Conservation (phyloP, 2,888 invertebrate genomes). For the Cryptus viduatorius region DNA sequence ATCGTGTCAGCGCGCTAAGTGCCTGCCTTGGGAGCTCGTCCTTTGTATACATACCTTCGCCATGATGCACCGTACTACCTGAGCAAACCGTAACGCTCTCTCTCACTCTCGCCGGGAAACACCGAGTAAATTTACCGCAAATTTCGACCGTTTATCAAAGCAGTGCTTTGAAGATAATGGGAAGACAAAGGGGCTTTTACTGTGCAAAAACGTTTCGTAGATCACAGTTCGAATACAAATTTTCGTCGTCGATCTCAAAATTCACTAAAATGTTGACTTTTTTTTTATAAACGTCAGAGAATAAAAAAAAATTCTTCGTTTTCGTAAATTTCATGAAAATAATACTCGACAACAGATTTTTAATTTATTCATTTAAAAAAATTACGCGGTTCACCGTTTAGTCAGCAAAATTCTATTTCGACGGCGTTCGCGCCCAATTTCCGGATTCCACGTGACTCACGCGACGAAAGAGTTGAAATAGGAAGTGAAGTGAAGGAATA, state of each 20-base stretch:
- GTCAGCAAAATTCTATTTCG: slow-evolving; percentile 5
- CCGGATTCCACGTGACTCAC: slow-evolving; percentile 66
- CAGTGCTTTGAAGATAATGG: background rate
- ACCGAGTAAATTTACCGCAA: background rate
- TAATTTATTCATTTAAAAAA: background rate
- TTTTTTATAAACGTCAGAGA: too few species aligned
- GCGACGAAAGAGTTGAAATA: background rate
- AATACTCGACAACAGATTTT: background rate
- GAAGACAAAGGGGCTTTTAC: background rate
- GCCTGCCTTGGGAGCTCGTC: slow-evolving; percentile 33
- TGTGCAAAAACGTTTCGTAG: background rate
- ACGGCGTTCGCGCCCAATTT: slow-evolving; percentile 44
- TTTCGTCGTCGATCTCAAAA: too few species aligned
- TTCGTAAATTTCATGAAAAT: background rate
- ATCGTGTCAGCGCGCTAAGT: slow-evolving; percentile 38
- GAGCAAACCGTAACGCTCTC: background rate
- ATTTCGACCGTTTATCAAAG: slow-evolving; percentile 8
- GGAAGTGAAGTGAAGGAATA: slow-evolving; percentile 32
- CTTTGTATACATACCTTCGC: slow-evolving; percentile 48
- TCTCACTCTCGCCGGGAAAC: background rate
- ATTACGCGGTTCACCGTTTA: background rate
- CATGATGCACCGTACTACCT: slow-evolving; percentile 10
- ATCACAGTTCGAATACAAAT: background rate
- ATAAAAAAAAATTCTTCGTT: too few species aligned
- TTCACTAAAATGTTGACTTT: too few species aligned